Evolutionary conservation across 2,113 vertebrate species (phyloP), one percentile per base, ranked within the genome.

Genomic region (Crotalus horridus): DNA sequence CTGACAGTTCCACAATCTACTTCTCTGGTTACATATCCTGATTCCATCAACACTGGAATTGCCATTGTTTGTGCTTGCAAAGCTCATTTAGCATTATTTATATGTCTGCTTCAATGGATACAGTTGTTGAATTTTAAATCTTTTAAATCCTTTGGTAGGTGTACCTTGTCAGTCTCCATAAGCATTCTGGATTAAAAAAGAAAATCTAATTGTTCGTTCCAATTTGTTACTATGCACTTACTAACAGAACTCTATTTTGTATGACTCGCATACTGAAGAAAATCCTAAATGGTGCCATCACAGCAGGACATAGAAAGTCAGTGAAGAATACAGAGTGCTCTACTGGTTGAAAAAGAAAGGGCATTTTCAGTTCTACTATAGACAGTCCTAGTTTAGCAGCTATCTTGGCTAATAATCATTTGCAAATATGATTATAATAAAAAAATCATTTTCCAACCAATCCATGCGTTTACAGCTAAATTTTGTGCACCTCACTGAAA

Each of bases 21-120:
- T 95, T 95, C 96, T 93, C 90, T 89, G 89, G 87, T 94, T 95
- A 95, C 86, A 94, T 46, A 23, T 61, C 59, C 54, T 91, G 59
- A 58, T 95, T 90, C 87, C 89, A 94, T 85, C 58, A 92, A 74
- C 88, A 89, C 26, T 53, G 43, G 20, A 86, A 24, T 86, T 91
- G 56, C 56, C 88, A 59, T 89, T 89, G 26, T 90, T 91, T 93
- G 64, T 89, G 92, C 91, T 91, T 93, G 85, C 20, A 46, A 89
- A 95, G 93, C n/a, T 86, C 0, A 87, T 94, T 95, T 94, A 94
- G 43, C 81, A 81, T 61, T 53, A 55, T 21, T 55, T 88, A 53
- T 29, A 5, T n/a, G 13, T 54, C 64, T 94, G 55, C n/a, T 90
- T 23, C 17, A 51, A 24, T 51, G 15, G 17, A 81, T 92, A 26